Conservation (phyloP, 2,113 vertebrate genomes). For the Oxyura jamaicensis region DNA sequence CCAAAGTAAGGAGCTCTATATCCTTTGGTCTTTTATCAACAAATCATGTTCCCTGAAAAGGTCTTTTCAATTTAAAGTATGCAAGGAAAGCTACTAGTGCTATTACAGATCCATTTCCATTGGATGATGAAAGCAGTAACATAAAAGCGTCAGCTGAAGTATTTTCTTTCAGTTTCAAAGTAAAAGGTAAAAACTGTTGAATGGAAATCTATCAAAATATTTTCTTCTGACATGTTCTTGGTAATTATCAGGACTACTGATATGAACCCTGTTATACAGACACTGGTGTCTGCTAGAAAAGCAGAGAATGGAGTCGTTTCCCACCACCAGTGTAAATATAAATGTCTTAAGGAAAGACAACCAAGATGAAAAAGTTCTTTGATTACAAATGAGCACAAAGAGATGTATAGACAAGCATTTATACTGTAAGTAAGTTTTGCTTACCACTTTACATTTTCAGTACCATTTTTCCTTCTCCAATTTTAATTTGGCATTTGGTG, state of each 20-base stretch:
- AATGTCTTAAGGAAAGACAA: not conserved
- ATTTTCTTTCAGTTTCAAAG: not conserved
- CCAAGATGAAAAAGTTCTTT: not conserved
- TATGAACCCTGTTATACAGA: not conserved
- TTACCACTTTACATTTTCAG: not conserved
- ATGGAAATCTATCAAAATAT: not conserved
- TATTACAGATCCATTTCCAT: not conserved
- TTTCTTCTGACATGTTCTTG: not conserved
- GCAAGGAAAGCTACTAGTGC: not conserved
- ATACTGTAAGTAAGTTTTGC: not conserved
- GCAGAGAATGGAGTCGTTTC: not conserved
- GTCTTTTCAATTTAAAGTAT: not conserved
- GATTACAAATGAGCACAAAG: not conserved
- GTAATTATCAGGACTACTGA: not conserved
- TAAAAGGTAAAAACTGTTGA: not conserved
- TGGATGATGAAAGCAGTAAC: constrained; percentile 33
- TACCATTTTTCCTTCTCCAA: not conserved
- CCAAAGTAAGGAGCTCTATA: not conserved
- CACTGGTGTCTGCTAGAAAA: not conserved
- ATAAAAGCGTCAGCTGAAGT: constrained; percentile 12
- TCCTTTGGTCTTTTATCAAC: not conserved
- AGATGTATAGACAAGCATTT: not conserved
- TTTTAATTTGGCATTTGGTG: not conserved
- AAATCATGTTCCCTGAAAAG: not conserved
- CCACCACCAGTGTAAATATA: not conserved